Evolutionary conservation across 2,113 vertebrate species (phyloP), one percentile per base, ranked within the genome.

Genomic region (Leucopternis melanops): DNA sequence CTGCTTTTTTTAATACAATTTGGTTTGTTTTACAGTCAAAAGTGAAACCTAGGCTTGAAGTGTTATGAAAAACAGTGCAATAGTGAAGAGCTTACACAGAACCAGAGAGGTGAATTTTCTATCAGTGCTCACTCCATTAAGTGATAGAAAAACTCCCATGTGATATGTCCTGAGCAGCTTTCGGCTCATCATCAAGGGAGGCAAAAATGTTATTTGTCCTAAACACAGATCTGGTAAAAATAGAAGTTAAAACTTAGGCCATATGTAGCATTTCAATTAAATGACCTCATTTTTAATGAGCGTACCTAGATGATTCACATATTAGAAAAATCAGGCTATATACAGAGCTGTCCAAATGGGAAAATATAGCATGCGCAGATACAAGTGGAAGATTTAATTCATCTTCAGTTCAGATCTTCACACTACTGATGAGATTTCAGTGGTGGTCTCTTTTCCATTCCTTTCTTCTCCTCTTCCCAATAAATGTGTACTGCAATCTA

Each of bases 221-320:
- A 63, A 86, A 86, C 79, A 80, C 75, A 84, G 75, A 71, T 66
- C 25, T 74, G 27, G 50, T 85, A 94, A 95, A 97, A 94, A 94
- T 91, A 94, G 91, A 92, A 92, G 66, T 85, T 10, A 14, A 89
- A 91, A 92, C 77, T 71, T 61, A 61, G 74, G n/a, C 62, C 36
- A 6, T 80, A 87, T 94, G 91, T 91, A 96, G 81, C 91, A 92
- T 92, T 94, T 95, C 84, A 95, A 77, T 96, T 89, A 90, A 91
- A 84, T 95, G 88, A 95, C 89, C 70, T 97, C 54, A 65, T 95
- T 97, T 96, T 92, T 91, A 95, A 89, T 18, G 8, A 92, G 94
- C 16, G 0, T 89, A 89, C 91, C 83, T 97, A 81, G 88, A 78
- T 96, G 95, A 94, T 84, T 96, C 86, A 96, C 40, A 2, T 92